phyloP scores from a whole-genome alignment of 2,888 invertebrate species.

The Chironomus riparius region DNA sequence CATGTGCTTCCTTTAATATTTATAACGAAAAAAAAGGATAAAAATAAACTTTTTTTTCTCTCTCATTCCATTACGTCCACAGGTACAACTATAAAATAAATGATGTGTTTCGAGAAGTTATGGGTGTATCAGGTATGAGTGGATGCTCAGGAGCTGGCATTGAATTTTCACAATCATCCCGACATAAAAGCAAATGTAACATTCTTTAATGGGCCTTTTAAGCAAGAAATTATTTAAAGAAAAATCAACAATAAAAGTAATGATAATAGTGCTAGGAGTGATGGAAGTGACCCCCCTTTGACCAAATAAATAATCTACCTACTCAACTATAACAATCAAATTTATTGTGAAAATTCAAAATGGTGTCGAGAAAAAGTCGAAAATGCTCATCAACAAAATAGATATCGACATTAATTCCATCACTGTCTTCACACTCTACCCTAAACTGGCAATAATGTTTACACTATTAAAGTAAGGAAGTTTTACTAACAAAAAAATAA shows the following conservation, averaged over 20 bases:
- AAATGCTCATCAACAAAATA: no score
- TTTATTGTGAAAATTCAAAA: not conserved
- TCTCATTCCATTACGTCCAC: not conserved
- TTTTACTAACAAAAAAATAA: no score
- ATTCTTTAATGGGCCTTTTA: slow-evolving; percentile 39
- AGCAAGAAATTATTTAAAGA: not conserved
- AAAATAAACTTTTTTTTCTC: no score
- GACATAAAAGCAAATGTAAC: slow-evolving; percentile 44
- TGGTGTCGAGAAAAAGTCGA: no score
- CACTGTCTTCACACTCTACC: no score
- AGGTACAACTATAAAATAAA: slow-evolving; percentile 44
- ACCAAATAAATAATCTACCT: not conserved
- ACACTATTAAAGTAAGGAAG: no score
- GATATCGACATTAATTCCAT: no score
- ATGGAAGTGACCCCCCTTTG: no score
- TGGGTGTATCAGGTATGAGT: slow-evolving; percentile 40
- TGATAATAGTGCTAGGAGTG: no score
- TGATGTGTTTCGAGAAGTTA: slow-evolving; percentile 43
- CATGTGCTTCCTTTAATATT: no score
- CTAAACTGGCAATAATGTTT: no score
- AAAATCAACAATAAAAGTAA: not conserved
- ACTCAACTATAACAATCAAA: not conserved
- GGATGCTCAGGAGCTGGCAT: slow-evolving; percentile 37
- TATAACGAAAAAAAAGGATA: no score
- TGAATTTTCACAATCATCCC: slow-evolving; percentile 41